Evolutionary conservation across 1,140 invertebrate species (phyloP).

Genomic region (Drosophila ohnishii): DNA sequence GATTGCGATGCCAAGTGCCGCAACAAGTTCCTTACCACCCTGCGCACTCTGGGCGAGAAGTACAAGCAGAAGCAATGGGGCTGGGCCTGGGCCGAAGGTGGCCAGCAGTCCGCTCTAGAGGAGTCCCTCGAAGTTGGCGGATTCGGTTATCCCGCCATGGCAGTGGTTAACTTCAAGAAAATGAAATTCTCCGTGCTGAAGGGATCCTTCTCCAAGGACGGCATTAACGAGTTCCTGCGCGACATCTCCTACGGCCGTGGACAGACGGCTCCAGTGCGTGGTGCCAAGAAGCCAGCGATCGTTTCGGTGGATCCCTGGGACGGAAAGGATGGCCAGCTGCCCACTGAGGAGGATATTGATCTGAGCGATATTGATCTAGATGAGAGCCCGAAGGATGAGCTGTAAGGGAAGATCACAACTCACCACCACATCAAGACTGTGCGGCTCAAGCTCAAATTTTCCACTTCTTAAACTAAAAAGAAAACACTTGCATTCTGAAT

Average conservation of each 20-base stretch:
- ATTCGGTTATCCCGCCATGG: slow-evolving; percentile 96
- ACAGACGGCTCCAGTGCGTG: slow-evolving; percentile 94
- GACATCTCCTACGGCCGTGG: slow-evolving; percentile 98
- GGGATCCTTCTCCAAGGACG: slow-evolving; percentile 96
- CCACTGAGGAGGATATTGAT: slow-evolving; percentile 96
- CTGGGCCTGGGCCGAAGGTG: slow-evolving; percentile 98
- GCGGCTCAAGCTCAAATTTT: slow-evolving; percentile 59
- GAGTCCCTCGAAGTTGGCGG: slow-evolving; percentile 96
- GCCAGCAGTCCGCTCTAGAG: slow-evolving; percentile 92
- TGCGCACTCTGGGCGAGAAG: slow-evolving; percentile 93
- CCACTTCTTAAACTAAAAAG: slow-evolving; percentile 34
- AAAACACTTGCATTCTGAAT: slow-evolving; percentile 43
- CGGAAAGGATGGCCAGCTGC: slow-evolving; percentile 96
- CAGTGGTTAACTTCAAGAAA: slow-evolving; percentile 97
- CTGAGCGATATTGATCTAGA: slow-evolving; percentile 95
- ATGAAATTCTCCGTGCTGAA: slow-evolving; percentile 97
- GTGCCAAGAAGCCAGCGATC: slow-evolving; percentile 92
- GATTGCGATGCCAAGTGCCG: slow-evolving; percentile 98
- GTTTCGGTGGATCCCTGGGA: slow-evolving; percentile 93
- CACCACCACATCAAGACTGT: slow-evolving; percentile 51
- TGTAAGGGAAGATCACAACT: slow-evolving; percentile 85
- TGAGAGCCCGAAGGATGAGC: slow-evolving; percentile 90
- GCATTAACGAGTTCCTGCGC: slow-evolving; percentile 97
- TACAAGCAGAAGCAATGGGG: slow-evolving; percentile 99
- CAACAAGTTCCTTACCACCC: slow-evolving; percentile 92